A percentile compares a stretch with the other conserved stretches of the same genome.
phyloP scores from a whole-genome alignment of 2,113 vertebrate species.

The Cavia aperea region DNA sequence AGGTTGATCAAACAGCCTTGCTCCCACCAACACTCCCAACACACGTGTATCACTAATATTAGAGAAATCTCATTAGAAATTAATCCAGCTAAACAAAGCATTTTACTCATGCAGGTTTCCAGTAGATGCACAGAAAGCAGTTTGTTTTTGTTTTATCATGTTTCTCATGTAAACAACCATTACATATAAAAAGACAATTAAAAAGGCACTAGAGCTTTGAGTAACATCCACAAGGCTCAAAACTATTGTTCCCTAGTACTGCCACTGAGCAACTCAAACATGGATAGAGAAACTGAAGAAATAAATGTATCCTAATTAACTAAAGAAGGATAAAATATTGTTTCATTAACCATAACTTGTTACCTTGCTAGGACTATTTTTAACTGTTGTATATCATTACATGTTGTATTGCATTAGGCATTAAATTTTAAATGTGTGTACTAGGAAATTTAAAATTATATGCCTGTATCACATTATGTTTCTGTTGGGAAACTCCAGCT shows the following conservation, averaged over 20 bases:
- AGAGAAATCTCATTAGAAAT: neutral
- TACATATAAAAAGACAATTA: neutral
- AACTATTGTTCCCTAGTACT: neutral
- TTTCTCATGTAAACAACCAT: neutral
- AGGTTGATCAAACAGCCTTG: neutral
- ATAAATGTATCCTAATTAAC: slow-evolving; percentile 18
- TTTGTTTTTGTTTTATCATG: neutral
- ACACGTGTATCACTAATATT: neutral
- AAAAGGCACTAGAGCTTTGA: neutral
- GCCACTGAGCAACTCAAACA: neutral
- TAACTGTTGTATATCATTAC: neutral
- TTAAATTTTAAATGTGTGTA: neutral
- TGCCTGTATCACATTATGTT: neutral
- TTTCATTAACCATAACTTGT: neutral
- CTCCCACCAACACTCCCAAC: neutral
- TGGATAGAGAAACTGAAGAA: neutral
- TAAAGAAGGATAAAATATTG: slow-evolving; percentile 7
- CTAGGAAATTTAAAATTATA: slow-evolving; percentile 14
- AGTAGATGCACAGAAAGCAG: neutral
- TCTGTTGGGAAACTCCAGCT: neutral
- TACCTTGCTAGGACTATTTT: slow-evolving; percentile 8
- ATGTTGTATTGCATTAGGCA: neutral
- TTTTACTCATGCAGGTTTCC: neutral
- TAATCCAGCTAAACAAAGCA: neutral
- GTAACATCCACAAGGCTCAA: slow-evolving; percentile 26